These are phyloP conservation scores for Heteronetta atricapilla DNA, from an alignment of 2,113 vertebrate genomes.

Conservation along the genomic window DNA sequence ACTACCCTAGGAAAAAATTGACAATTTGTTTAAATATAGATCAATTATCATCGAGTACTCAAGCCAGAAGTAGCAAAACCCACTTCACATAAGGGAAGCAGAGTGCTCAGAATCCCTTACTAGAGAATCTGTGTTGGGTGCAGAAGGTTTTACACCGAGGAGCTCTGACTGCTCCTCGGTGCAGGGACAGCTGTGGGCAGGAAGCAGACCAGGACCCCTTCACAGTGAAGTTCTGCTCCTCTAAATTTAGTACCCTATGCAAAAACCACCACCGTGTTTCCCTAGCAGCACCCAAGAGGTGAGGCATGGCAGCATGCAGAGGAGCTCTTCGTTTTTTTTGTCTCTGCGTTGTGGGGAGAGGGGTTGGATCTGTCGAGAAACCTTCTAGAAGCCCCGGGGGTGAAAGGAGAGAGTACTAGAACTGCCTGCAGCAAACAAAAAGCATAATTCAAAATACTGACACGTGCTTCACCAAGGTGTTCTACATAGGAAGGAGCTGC, in stretches of 20 bases:
- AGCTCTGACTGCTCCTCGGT: neutral
- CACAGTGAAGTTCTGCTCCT: neutral
- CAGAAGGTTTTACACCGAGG: neutral
- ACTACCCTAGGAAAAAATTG: neutral
- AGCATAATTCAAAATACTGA: slow-evolving; percentile 28
- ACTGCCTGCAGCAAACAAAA: slow-evolving; percentile 11
- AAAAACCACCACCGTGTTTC: neutral
- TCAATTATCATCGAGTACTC: neutral
- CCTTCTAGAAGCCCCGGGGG: neutral
- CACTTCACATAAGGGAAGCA: neutral
- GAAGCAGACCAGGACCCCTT: neutral
- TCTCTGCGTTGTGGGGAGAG: neutral
- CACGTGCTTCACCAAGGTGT: neutral
- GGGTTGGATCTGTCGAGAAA: neutral
- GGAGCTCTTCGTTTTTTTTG: neutral
- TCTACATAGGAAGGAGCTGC: slow-evolving; percentile 9
- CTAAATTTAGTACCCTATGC: neutral
- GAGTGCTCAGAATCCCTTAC: neutral
- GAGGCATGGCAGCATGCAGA: neutral
- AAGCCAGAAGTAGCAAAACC: neutral
- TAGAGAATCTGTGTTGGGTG: neutral
- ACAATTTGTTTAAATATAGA: neutral
- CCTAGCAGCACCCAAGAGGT: neutral
- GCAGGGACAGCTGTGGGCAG: neutral
- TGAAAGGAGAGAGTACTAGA: neutral